Base-by-base conservation (phyloP, 1,140 invertebrate genomes). In the Drosophila lowei region DNA sequence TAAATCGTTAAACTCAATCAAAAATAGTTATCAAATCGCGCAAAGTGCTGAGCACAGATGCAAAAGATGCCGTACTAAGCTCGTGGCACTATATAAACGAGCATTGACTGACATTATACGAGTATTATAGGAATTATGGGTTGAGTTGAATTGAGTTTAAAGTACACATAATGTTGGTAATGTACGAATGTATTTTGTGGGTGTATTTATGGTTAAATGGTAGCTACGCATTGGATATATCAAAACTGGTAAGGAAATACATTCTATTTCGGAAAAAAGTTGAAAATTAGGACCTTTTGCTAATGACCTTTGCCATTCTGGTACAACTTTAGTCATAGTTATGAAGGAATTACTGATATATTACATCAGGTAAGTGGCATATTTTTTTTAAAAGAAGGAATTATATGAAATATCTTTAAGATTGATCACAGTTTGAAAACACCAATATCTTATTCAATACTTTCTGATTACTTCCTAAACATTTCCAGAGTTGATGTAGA, bases 41-140 rank as follows among this genome's bases (percentile, higher is more conserved):
- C 23, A 60, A 65, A 74, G 84, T 72, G 63, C 67, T 62, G 77
- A 79, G 80, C 76, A 67, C 30, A 25, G 63, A 64, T 21, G 7
- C 41, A 11, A 25, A 44, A 38, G 5, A 55, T 28, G 41, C 13
- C 21, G 57, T 68, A 30, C 38, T 68, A 73, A 74, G 55, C 62
- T 58, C 49, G 66, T 60, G 70, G 63, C 65, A 41, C 61, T 75
- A 47, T 53, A 59, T 59, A 57, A 47, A 61, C 52, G 49, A 62
- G 34, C 58, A 38, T 38, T 11, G 60, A 47, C 75, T 72, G 58
- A 42, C 49, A 55, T 62, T 50, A 23, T 57, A 13, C 34, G 34
- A 38, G 4, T 38, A 38, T 13, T 38, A 38, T 38, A 13, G 11
- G 1, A 38, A 38, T 38, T 13, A 50, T 70, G 28, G 2, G 18